Base-by-base conservation (phyloP, 2,888 invertebrate genomes). In the Scelioninae gen. 1 region DNA sequence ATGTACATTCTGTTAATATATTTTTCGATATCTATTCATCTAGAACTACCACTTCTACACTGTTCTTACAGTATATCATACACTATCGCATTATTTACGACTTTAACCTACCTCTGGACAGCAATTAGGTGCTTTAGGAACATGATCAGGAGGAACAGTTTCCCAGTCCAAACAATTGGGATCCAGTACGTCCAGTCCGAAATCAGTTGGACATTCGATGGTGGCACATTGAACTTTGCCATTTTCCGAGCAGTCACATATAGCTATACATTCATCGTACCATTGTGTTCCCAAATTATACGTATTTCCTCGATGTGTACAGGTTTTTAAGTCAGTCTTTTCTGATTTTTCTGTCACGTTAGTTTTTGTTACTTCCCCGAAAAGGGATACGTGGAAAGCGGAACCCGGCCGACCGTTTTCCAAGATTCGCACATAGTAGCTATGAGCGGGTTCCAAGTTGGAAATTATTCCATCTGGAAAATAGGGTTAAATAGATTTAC, bases 81-180 rank as follows among this genome's bases (percentile, higher is more conserved):
- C n/a, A 51, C 5, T 11, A 45, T n/a, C 5, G 15, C 8, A 5
- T 5, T 5, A 45, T 45, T 3, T 5, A 3, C 5, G 8, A 45
- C 8, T 13, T 5, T 5, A 29, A 34, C 79, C 81, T 80, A 92
- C 92, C 86, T 91, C 88, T 0, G 97, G 96, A 88, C 97, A 97
- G 91, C 97, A 97, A 87, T 95, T 95, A 0, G 97, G 97, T 0
- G 96, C 95, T 45, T 93, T 93, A 0, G 96, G 95, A 0, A 93
- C 93, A 84, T 96, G 95, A 88, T 95, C 93, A 0, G 95, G 94
- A 0, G 97, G 97, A 23, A 95, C 95, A 0, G 96, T 95, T 80
- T 97, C 97, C 98, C 98, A 98, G 85, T 96, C 95, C 8, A 97
- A 93, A 89, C 98, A 98, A 80, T 96, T 95, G 0, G 97, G 96